Evolutionary conservation across 2,113 vertebrate species (phyloP).

Genomic region (Dermatemys mawii): DNA sequence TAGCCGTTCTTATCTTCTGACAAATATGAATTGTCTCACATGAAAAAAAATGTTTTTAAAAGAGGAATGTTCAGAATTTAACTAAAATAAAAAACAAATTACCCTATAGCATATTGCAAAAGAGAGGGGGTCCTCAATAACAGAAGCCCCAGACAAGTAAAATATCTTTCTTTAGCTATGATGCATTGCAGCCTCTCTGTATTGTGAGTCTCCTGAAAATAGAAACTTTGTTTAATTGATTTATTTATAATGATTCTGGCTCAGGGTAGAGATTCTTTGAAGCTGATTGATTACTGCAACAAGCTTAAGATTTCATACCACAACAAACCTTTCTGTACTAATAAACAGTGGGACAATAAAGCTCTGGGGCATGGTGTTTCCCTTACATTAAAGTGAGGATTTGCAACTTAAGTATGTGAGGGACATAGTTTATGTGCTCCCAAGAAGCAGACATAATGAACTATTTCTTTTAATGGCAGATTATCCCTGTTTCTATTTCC

Average conservation of each 20-base stretch:
- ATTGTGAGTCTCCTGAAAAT: slow-evolving; percentile 78
- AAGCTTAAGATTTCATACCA: slow-evolving; percentile 89
- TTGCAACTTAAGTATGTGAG: slow-evolving; percentile 91
- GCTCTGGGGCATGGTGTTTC: slow-evolving; percentile 85
- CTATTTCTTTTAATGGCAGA: slow-evolving; percentile 93
- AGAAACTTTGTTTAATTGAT: slow-evolving; percentile 91
- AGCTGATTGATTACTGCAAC: slow-evolving; percentile 91
- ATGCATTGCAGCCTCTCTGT: slow-evolving; percentile 72
- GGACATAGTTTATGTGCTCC: slow-evolving; percentile 88
- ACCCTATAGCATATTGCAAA: background rate
- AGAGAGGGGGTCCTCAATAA: slow-evolving; percentile 39
- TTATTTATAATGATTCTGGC: slow-evolving; percentile 88
- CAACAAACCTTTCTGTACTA: slow-evolving; percentile 93
- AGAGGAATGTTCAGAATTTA: slow-evolving; percentile 47
- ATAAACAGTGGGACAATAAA: slow-evolving; percentile 89
- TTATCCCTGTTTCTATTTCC: slow-evolving; percentile 93
- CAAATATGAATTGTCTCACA: slow-evolving; percentile 26
- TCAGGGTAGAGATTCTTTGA: slow-evolving; percentile 84
- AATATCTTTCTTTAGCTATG: slow-evolving; percentile 70
- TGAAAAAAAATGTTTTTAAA: slow-evolving; percentile 52
- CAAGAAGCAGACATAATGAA: slow-evolving; percentile 91
- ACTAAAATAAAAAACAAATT: slow-evolving; percentile 47
- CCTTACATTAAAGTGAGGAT: slow-evolving; percentile 90
- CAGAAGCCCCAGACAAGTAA: slow-evolving; percentile 42
- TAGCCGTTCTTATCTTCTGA: slow-evolving; percentile 35